Evolutionary conservation across 53 echinoderm and acorn worm genomes (phyloP), one percentile per base, ranked within the genome.

Genomic region (Echinarachnius parma): DNA sequence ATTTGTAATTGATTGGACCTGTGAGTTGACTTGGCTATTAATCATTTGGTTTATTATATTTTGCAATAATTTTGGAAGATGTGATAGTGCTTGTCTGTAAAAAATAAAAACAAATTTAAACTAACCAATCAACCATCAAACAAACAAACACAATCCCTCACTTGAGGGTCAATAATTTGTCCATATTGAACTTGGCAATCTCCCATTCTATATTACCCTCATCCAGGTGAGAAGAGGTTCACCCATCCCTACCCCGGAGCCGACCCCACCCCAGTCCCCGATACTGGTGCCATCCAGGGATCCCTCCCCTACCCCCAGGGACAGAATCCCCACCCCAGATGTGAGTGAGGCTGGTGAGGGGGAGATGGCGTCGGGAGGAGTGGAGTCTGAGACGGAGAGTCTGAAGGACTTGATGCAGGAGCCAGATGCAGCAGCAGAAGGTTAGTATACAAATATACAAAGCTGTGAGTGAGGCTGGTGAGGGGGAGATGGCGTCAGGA

Each of bases 301-400:
- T 16, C 70, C 60, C 2, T 89, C 89, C 21, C 77, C 78, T 26
- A 69, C 78, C 29, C 66, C 64, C 19, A 63, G 64, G 53, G 66
- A 78, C 25, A 77, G 78, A 36, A 61, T 94, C 64, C 60, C 45
- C 46, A 94, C 95, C 13, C 90, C 95, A 1, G 79, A 86, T 71
- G 84, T 61, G 44, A 94, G 70, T 53, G 53, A 53, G 53, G 47
- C 31, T 15, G 70, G 54, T 34, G 70, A 57, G 5, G 57, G 4
- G 29, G 57, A 53, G 34, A 35, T 20, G 24, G 32, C 70, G 34
- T 69, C 70, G 1, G 53, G 70, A 21, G 70, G 22, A 24, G 81
- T 50, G 0, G 80, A 86, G 57, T 80, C 80, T 0, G 86, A 86
- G 61, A 76, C 86, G 2, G 86, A 86, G 54, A 86, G 81, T 34